phyloP scores from a whole-genome alignment of 2,888 invertebrate species.

The Tipula helvola region DNA sequence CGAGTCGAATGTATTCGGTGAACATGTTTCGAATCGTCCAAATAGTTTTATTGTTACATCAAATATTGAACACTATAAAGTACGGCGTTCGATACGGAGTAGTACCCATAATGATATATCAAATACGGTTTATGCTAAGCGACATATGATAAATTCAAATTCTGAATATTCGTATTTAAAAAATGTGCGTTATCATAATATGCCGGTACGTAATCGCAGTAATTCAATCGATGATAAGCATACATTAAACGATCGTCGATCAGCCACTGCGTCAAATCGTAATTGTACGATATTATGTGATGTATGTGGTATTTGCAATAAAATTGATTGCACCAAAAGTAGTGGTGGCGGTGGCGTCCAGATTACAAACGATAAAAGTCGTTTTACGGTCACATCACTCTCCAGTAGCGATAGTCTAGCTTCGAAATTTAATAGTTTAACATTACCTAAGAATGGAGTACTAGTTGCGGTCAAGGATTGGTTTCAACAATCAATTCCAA shows the following conservation, averaged over 20 bases:
- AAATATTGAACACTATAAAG: slow-evolving; percentile 7
- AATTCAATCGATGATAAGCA: background rate
- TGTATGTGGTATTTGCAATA: slow-evolving; percentile 36
- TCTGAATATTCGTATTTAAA: slow-evolving; percentile 6
- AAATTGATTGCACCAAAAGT: slow-evolving; percentile 35
- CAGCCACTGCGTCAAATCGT: background rate
- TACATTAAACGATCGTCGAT: background rate
- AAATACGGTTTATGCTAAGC: background rate
- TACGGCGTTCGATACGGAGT: slow-evolving; percentile 8
- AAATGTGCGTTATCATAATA: background rate
- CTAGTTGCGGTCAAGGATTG: slow-evolving; percentile 53
- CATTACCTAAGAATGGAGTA: slow-evolving; percentile 37
- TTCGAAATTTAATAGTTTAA: background rate
- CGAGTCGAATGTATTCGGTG: slow-evolving; percentile 5
- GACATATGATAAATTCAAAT: background rate
- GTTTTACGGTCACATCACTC: slow-evolving; percentile 35
- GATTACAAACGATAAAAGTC: slow-evolving; percentile 36
- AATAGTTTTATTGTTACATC: slow-evolving; percentile 10
- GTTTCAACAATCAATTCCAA: slow-evolving; percentile 23
- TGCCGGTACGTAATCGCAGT: background rate
- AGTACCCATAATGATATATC: slow-evolving; percentile 6
- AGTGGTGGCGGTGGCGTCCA: slow-evolving; percentile 37
- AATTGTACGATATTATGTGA: slow-evolving; percentile 18
- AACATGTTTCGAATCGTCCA: slow-evolving; percentile 8
- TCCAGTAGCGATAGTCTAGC: slow-evolving; percentile 19